Evolutionary conservation across 2,888 invertebrate species (phyloP).

Genomic region (Melieria crassipennis): DNA sequence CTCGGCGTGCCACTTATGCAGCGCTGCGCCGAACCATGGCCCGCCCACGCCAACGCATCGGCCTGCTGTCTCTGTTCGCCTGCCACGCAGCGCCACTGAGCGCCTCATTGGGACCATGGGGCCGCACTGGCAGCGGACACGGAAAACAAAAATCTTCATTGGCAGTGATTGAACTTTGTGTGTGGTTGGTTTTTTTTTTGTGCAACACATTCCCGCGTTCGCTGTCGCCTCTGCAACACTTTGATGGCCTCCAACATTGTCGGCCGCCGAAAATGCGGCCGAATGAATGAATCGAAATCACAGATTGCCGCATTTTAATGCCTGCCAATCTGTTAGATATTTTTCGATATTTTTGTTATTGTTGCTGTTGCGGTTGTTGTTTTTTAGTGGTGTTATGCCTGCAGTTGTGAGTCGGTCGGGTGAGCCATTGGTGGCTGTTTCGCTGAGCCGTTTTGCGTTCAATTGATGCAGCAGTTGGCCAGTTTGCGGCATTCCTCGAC

Average conservation of each 20-base stretch:
- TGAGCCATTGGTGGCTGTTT: too few relatives aligned
- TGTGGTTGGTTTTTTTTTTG: slow-evolving; percentile 10
- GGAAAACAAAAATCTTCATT: slow-evolving; percentile 41
- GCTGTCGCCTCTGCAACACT: too few relatives aligned
- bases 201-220: not conserved
- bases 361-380: too few relatives aligned
- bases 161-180: slow-evolving; percentile 42
- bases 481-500: too few relatives aligned
- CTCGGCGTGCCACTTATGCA: slow-evolving; percentile 32
- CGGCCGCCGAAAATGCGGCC: not conserved
- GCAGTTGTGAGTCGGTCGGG: too few relatives aligned
- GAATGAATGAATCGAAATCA: not conserved
- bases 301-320: slow-evolving; percentile 13
- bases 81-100: slow-evolving; percentile 1
- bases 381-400: too few relatives aligned
- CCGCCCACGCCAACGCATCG: not conserved
- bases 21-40: slow-evolving; percentile 16
- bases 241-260: not conserved
- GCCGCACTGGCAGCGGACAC: not conserved
- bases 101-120: slow-evolving; percentile 12
- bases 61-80: slow-evolving; percentile 10
- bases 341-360: too few relatives aligned
- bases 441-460: too few relatives aligned
- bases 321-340: not conserved
- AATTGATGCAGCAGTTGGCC: too few relatives aligned